Conservation (phyloP, 2,888 invertebrate genomes). For the Acleris literana region DNA sequence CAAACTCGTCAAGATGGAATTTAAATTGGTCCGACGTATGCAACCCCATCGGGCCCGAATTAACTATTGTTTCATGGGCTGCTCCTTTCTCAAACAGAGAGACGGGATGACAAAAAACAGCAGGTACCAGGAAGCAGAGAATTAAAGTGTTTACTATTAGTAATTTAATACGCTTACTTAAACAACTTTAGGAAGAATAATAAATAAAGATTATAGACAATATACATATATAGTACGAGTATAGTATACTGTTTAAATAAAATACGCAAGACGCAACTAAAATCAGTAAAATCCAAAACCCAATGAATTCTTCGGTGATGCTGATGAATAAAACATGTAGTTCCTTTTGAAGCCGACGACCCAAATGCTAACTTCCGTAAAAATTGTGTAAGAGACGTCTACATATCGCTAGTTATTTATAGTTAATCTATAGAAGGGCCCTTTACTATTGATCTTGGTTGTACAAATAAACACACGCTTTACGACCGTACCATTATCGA, state of each 20-base stretch:
- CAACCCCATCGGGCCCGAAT: constrained; percentile 61
- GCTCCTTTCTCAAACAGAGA: constrained; percentile 71
- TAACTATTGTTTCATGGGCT: constrained; percentile 77
- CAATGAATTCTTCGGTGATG: not conserved
- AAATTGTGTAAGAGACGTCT: constrained; percentile 35
- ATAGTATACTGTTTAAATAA: too few relatives aligned
- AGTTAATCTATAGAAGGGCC: constrained; percentile 42
- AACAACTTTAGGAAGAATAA: not conserved
- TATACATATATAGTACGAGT: too few relatives aligned
- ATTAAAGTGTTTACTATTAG: constrained; percentile 36
- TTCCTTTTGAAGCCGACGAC: constrained; percentile 17
- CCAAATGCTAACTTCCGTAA: constrained; percentile 42
- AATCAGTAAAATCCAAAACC: too few relatives aligned
- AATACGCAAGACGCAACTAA: too few relatives aligned
- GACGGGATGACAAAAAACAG: constrained; percentile 74
- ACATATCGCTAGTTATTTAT: constrained; percentile 36
- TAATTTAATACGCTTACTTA: not conserved
- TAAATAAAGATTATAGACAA: not conserved
- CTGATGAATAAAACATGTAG: constrained; percentile 2
- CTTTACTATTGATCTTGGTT: constrained; percentile 68
- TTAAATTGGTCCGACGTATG: constrained; percentile 65
- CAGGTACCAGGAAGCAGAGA: constrained; percentile 60
- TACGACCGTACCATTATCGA: constrained; percentile 64
- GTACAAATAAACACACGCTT: constrained; percentile 71
- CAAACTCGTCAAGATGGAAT: constrained; percentile 63